These are phyloP conservation scores for Melanostigma gelatinosum DNA, from an alignment of 2,113 vertebrate genomes.

Conservation along the genomic window DNA sequence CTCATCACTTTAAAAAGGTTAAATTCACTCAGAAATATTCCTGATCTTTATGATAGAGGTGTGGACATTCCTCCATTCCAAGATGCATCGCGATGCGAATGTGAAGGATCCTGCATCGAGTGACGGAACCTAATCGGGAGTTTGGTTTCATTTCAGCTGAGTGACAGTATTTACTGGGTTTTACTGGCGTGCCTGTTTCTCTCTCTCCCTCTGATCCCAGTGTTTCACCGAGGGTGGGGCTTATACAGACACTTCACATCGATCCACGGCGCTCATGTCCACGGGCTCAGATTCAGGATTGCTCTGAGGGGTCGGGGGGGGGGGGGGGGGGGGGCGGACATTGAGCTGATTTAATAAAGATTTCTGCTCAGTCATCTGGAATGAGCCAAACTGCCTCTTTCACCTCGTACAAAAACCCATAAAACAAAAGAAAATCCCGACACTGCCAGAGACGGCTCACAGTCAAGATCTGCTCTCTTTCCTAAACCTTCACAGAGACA, in stretches of 20 bases:
- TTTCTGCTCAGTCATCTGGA: slow-evolving; percentile 29
- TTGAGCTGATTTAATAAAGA: slow-evolving; percentile 38
- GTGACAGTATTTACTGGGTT: background rate
- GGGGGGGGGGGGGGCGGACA: slow-evolving; percentile 12
- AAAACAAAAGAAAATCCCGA: slow-evolving; percentile 17
- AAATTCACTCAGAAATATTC: background rate
- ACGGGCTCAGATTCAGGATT: slow-evolving; percentile 9
- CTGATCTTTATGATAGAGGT: background rate
- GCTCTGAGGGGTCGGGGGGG: slow-evolving; percentile 7
- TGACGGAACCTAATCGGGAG: background rate
- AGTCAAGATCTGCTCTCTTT: slow-evolving; percentile 3
- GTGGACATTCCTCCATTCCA: background rate
- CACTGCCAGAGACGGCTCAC: background rate
- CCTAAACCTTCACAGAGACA: slow-evolving; percentile 5
- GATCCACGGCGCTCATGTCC: background rate
- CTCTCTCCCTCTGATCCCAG: background rate
- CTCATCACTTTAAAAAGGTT: background rate
- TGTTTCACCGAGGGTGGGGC: background rate
- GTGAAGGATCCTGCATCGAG: background rate
- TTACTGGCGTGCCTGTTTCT: background rate
- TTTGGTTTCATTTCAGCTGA: background rate
- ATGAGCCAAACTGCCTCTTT: background rate
- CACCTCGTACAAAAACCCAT: background rate
- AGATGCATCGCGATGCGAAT: background rate
- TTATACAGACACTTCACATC: slow-evolving; percentile 22